Base-by-base conservation (phyloP, 2,797 vertebrate species). In the Microctenopoma steveboyesi region DNA sequence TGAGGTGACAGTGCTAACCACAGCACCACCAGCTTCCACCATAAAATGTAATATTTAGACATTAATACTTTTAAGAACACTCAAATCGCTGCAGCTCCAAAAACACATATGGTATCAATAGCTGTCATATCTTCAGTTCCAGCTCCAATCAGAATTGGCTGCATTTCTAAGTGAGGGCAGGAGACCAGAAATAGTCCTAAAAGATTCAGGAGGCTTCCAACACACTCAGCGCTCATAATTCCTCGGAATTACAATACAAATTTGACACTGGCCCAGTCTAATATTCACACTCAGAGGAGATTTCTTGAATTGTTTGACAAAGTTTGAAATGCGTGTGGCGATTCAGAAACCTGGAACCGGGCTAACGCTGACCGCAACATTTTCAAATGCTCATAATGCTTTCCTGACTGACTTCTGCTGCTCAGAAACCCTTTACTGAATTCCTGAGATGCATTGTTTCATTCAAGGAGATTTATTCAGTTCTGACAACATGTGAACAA, bases 191-290 rank as follows among this genome's bases (percentile, higher is more conserved):
- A 68, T 74, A 48, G 67, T 80, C 51, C 50, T 45, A 18, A 63
- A 81, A 64, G 73, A 86, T 84, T 76, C 45, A 18, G 51, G 67
- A 33, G 43, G 51, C 84, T 84, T 83, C 78, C 74, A 72, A 49
- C 58, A 75, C 33, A 51, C 59, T 69, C 40, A 25, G 9, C 46
- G 54, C 71, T 68, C 54, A 39, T 18, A 16, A 68, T 60, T 22
- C 51, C 11, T 11, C 12, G 42, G 51, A 74, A 66, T 65, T 55
- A 53, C 33, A 46, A 35, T 28, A 0, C 16, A 64, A 79, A 73
- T 63, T 28, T 66, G 30, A 45, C 1, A 27, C 51, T 57, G 64
- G 69, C 53, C 39, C 54, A 52, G 48, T 2, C 37, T 50, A 22
- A 80, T 39, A 56, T 25, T 67, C 56, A 43, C 16, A 61, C 33